A percentile compares a stretch with the other conserved stretches of the same genome.
phyloP scores from a whole-genome alignment of 2,888 invertebrate species.

The Phalera bucephala region DNA sequence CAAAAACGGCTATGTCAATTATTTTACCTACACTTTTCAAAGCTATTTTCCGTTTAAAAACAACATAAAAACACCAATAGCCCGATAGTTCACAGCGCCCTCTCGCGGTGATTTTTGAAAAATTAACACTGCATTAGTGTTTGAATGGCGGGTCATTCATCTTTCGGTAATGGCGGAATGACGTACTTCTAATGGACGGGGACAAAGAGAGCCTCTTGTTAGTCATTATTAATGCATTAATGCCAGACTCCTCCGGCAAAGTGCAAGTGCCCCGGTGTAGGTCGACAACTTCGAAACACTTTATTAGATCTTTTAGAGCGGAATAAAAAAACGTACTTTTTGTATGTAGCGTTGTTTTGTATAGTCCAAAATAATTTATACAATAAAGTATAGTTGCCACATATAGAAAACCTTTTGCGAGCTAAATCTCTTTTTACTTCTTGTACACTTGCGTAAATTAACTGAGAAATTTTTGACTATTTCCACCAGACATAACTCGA shows the following conservation, averaged over 20 bases:
- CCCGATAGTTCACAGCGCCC: slow-evolving; percentile 3
- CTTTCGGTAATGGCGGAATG: slow-evolving; percentile 51
- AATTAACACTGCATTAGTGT: slow-evolving; percentile 50
- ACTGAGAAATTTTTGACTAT: too few relatives aligned
- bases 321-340: background rate
- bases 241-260: slow-evolving; percentile 25
- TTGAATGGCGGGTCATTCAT: slow-evolving; percentile 57
- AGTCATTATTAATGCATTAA: slow-evolving; percentile 53
- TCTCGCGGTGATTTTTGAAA: slow-evolving; percentile 30
- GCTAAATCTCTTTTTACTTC: too few relatives aligned
- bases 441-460: too few relatives aligned
- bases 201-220: slow-evolving; percentile 46
- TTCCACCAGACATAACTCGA: too few relatives aligned
- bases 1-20: too few relatives aligned
- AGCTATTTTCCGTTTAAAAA: slow-evolving; percentile 4
- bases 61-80: background rate
- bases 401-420: too few relatives aligned
- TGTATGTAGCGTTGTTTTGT: background rate
- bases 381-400: too few relatives aligned
- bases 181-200: slow-evolving; percentile 53
- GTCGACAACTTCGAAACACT: slow-evolving; percentile 7
- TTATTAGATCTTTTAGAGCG: background rate
- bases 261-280: slow-evolving; percentile 14
- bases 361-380: too few relatives aligned
- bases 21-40: slow-evolving; percentile 18